Percentiles rank a stretch among this genome's conserved stretches.
These are phyloP conservation scores for Zaprionus ghesquierei DNA, from an alignment of 1,140 invertebrate genomes.

Conservation along the genomic window DNA sequence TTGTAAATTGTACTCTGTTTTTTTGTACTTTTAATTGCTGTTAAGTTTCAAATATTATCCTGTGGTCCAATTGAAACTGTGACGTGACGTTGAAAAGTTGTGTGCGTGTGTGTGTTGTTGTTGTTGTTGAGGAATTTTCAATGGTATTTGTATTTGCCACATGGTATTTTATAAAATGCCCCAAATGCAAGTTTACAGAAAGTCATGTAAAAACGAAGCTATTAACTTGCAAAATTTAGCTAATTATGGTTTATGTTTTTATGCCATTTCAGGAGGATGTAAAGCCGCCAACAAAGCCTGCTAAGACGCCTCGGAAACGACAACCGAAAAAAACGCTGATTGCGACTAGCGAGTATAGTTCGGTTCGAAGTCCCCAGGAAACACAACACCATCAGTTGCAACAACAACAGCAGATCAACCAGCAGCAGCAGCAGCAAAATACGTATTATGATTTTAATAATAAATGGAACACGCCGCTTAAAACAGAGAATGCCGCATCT, in stretches of 20 bases:
- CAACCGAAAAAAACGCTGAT: conserved; percentile 81
- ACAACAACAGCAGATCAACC: conserved; percentile 64
- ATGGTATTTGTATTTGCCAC: conserved; percentile 24
- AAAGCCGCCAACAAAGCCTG: conserved; percentile 70
- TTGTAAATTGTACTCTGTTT: conserved; percentile 30
- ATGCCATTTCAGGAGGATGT: conserved; percentile 68
- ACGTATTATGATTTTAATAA: conserved; percentile 81
- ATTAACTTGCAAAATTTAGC: not conserved
- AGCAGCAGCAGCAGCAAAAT: conserved; percentile 73
- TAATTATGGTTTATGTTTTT: conserved; percentile 33
- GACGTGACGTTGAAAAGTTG: conserved; percentile 73
- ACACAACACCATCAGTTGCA: conserved; percentile 72
- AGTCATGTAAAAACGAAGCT: not conserved
- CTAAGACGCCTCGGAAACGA: conserved; percentile 77
- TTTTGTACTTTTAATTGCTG: conserved; percentile 32
- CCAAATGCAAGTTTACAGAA: conserved; percentile 21
- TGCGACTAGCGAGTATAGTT: conserved; percentile 70
- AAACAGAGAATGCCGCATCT: conserved; percentile 74
- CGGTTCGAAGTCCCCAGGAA: conserved; percentile 73
- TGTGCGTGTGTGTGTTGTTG: conserved; percentile 26
- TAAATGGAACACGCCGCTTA: conserved; percentile 79
- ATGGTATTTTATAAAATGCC: conserved; percentile 7
- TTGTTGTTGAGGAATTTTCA: conserved; percentile 28
- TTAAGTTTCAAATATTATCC: conserved; percentile 38
- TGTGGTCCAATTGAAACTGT: conserved; percentile 78